Percentiles rank a stretch among this genome's conserved stretches.
phyloP scores from a whole-genome alignment of 2,113 vertebrate genomes.

The Zapornia atra region DNA sequence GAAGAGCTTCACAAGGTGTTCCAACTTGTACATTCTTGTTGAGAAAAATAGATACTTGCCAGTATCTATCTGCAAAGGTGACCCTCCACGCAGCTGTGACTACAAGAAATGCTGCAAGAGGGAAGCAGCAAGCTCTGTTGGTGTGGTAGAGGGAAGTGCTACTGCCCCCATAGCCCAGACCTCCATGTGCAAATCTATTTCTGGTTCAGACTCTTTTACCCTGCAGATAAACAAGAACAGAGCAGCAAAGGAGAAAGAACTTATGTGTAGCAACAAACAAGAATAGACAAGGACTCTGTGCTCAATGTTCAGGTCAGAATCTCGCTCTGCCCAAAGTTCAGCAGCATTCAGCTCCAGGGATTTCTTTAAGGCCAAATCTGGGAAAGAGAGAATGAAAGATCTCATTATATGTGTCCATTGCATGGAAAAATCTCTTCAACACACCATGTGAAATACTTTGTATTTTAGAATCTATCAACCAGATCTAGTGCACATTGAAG shows the following conservation, averaged over 20 bases:
- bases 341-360: neutral
- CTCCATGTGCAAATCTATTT: neutral
- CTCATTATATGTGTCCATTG: neutral
- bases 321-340: conserved; percentile 1
- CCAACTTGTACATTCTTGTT: neutral
- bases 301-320: conserved; percentile 1
- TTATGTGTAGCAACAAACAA: neutral
- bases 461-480: conserved; percentile 45
- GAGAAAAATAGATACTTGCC: neutral
- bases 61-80: neutral
- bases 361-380: conserved; percentile 16
- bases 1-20: neutral
- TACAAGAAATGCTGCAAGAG: neutral
- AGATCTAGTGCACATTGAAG: conserved; percentile 31
- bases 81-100: neutral
- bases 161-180: neutral
- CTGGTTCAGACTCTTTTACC: neutral
- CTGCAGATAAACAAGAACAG: neutral
- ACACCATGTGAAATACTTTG: conserved; percentile 14
- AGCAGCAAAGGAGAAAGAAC: neutral
- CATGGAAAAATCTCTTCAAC: conserved; percentile 44
- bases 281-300: neutral
- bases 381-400: conserved; percentile 17
- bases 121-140: neutral
- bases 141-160: neutral